Evolutionary conservation across 2,113 vertebrate species (phyloP).

Genomic region (Recurvirostra avosetta): DNA sequence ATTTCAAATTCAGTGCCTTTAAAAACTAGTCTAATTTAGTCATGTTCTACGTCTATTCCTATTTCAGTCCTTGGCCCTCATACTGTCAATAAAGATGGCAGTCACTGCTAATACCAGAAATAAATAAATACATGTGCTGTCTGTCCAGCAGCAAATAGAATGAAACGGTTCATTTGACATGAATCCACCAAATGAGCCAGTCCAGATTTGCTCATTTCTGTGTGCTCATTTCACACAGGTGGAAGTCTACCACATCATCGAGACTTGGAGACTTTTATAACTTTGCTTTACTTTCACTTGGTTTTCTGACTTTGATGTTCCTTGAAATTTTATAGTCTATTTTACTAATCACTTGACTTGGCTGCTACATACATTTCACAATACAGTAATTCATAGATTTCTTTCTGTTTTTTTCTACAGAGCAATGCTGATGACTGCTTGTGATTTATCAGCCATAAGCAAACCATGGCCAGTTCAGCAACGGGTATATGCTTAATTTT

Average conservation of each 20-base stretch:
- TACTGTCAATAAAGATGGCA: background rate
- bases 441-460: conserved; percentile 97
- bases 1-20: background rate
- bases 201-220: background rate
- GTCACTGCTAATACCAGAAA: background rate
- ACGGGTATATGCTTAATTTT: conserved; percentile 76
- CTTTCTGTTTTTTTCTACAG: conserved; percentile 63
- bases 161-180: background rate
- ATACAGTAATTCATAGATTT: background rate
- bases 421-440: conserved; percentile 99
- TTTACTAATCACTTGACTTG: background rate
- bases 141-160: background rate
- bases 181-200: background rate
- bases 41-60: background rate
- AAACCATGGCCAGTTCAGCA: conserved; percentile 98
- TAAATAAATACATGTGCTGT: background rate
- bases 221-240: background rate
- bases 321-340: background rate
- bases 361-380: background rate
- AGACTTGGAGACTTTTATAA: background rate
- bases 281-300: background rate
- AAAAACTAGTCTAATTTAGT: background rate
- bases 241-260: background rate
- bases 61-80: background rate
- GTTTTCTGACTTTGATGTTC: background rate